A percentile compares a stretch with the other conserved stretches of the same genome.
Conservation (phyloP, 2,888 invertebrate genomes). For the Tenodera sinensis region DNA sequence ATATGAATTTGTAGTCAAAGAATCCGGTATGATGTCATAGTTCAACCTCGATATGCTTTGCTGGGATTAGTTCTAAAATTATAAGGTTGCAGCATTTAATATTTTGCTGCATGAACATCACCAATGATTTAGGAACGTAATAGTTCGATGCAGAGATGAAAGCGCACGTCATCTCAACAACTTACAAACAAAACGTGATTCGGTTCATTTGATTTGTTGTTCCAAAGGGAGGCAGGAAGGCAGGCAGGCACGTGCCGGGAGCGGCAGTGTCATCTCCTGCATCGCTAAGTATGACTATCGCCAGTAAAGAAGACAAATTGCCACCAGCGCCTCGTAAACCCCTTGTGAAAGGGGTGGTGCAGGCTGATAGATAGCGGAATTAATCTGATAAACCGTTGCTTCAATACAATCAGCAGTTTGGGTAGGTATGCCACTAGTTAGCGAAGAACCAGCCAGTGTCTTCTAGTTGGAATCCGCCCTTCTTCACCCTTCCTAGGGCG, state of each 20-base stretch:
- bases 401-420: slow-evolving; percentile 11
- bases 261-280: background rate
- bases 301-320: slow-evolving; percentile 28
- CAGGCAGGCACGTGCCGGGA: background rate
- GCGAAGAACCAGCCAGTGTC: background rate
- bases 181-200: too few relatives aligned
- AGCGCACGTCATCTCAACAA: too few relatives aligned
- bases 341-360: background rate
- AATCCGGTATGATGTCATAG: too few relatives aligned
- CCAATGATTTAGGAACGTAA: too few relatives aligned
- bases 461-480: background rate
- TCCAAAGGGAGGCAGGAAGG: background rate
- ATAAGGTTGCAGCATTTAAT: too few relatives aligned
- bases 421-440: background rate
- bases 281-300: slow-evolving; percentile 3
- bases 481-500: background rate
- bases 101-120: too few relatives aligned
- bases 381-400: slow-evolving; percentile 23
- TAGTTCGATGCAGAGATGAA: too few relatives aligned
- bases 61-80: too few relatives aligned
- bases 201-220: background rate
- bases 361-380: slow-evolving; percentile 19
- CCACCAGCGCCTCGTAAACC: background rate
- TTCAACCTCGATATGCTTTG: too few relatives aligned
- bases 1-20: too few relatives aligned